Evolutionary conservation across 2,113 vertebrate genomes (phyloP).

Genomic region (Otus sunia): DNA sequence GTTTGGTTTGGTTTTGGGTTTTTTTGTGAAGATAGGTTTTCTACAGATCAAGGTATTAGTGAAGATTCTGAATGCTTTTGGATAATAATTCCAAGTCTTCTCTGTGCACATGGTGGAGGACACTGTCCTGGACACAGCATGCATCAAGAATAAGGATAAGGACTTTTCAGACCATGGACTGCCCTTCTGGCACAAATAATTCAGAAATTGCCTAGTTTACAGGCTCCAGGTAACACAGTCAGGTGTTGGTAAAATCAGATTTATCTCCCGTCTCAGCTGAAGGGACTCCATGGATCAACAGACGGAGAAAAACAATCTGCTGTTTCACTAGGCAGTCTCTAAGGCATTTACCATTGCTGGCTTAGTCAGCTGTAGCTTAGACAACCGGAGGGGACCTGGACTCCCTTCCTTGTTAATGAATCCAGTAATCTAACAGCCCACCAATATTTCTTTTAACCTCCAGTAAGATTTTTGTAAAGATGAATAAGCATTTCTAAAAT

Average conservation of each 20-base stretch:
- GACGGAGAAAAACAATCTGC: not conserved
- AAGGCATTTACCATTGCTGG: not conserved
- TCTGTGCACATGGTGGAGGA: not conserved
- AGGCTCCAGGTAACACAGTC: not conserved
- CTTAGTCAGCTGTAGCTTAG: not conserved
- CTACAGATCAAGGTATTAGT: not conserved
- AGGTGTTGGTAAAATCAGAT: not conserved
- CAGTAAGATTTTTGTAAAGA: not conserved
- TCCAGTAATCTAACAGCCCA: not conserved
- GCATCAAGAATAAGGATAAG: not conserved
- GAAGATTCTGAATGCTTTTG: not conserved
- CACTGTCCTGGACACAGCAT: not conserved
- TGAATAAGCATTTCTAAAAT: not conserved
- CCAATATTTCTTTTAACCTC: not conserved
- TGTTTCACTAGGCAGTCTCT: not conserved
- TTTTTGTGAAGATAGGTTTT: not conserved
- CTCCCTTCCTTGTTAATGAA: not conserved
- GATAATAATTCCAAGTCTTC: not conserved
- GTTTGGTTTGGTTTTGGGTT: not conserved
- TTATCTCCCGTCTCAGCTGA: not conserved
- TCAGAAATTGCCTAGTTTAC: not conserved
- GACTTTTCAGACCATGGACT: not conserved
- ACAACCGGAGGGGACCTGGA: not conserved
- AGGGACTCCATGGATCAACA: not conserved
- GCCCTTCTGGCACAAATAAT: not conserved